phyloP scores from a whole-genome alignment of 37 sponge, comb jelly and placozoan genomes.

The Diacarnus erythraeanus region DNA sequence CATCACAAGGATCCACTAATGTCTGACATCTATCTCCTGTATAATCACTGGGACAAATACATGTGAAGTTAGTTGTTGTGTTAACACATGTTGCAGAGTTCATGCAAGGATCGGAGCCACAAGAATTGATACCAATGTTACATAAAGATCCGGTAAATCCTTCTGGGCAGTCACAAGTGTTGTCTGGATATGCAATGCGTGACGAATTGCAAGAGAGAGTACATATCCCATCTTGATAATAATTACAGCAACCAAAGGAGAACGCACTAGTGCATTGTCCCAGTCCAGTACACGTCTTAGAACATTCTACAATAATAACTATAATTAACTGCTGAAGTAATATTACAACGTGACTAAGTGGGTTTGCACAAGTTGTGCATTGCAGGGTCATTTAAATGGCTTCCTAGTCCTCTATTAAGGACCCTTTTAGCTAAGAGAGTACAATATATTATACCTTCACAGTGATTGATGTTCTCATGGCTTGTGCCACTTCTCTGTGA shows the following conservation, averaged over 20 bases:
- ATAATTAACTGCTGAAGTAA: not conserved
- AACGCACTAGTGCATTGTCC: not conserved
- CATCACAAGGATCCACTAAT: slow-evolving; percentile 41
- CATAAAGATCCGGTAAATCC: not conserved
- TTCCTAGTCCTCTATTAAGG: not conserved
- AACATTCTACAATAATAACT: not conserved
- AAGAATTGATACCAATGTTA: not conserved
- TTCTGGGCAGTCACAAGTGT: not conserved
- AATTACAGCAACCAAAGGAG: not conserved
- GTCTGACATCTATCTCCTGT: slow-evolving; percentile 50
- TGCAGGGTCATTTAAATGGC: not conserved
- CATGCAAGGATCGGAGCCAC: slow-evolving; percentile 34
- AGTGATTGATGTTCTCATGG: not conserved
- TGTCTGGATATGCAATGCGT: not conserved
- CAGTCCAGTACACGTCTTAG: not conserved
- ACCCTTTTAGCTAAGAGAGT: not conserved
- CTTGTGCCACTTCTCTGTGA: not conserved
- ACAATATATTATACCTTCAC: not conserved
- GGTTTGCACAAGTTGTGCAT: not conserved
- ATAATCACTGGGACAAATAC: slow-evolving; percentile 51
- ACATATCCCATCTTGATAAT: not conserved
- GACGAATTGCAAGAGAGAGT: not conserved
- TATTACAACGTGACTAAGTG: not conserved
- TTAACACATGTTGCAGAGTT: slow-evolving; percentile 65
- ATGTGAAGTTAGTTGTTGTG: slow-evolving; percentile 18